Evolutionary conservation across 2,888 invertebrate species (phyloP), one percentile per base, ranked within the genome.

Genomic region (Elegia similella): DNA sequence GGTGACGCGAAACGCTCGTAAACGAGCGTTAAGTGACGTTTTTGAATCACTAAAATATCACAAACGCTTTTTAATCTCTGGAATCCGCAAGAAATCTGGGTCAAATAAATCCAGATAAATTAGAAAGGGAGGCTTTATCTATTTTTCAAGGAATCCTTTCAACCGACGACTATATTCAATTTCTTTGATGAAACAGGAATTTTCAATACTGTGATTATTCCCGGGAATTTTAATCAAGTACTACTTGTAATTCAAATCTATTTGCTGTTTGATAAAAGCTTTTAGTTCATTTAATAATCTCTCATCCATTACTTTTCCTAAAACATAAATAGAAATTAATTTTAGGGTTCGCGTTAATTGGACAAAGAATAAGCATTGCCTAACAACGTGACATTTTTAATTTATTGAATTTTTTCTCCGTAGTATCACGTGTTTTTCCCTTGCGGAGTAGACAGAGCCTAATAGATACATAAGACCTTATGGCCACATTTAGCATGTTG

Each of bases 121-220:
- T 29, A 46, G 12, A 12, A 8, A 17, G 23, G 12, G 23, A n/a
- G 12, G 23, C 5, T n/a, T 46, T n/a, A n/a, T 46, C 46, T 46
- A 46, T 46, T 46, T 46, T 15, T 42, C 23, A 46, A 46, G 46
- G 46, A 46, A 46, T 44, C 46, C 46, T 23, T 23, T 23, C 46
- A 46, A 46, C 16, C 46, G 12, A 15, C 43, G 6, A 44, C 43
- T 16, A 23, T 46, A 46, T 46, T 46, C 10, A n/a, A 29, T 46
- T 46, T n/a, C 17, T 23, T 46, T 7, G 12, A 23, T 46, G n/a
- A 12, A 46, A 17, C 23, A 12, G 46, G 46, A 46, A 46, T 46
- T 46, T 46, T 17, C 23, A 7, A 38, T n/a, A 12, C 5, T n/a
- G 38, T n/a, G 34, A 34, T 34, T 34, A 23, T 3, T 23, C 23